Base-by-base conservation (phyloP, 1,140 invertebrate genomes). In the Heliconius melpomene region DNA sequence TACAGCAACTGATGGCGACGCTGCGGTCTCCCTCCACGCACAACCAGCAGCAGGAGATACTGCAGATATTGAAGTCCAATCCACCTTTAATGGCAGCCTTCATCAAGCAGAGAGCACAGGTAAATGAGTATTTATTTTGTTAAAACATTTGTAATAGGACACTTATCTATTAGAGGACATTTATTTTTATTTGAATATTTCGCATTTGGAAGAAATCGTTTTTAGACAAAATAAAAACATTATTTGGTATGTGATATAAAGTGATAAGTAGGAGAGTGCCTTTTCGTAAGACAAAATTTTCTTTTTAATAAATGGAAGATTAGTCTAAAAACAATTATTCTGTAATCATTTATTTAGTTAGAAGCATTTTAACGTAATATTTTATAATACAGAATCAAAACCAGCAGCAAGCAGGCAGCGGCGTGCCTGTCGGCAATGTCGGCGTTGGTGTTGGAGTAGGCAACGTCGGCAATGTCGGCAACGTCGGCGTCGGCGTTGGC, bases 51-150 rank as follows among this genome's bases (percentile, higher is more conserved):
- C 97, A 98, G 88, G 98, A 99, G 94, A 98, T 99, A 74, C 95
- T 99, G 38, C 96, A 97, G 85, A 98, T 99, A 86, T 96, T 99
- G 71, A 99, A 99, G 93, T 97, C 97, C 72, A 98, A 99, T 95
- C 98, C 98, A 71, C 98, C 98, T 80, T 95, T 99, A 16, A 99
- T 99, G 98, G 98, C 98, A 77, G 98, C 98, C 73, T 99, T 99
- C 89, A 98, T 99, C 76, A 98, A 98, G 93, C 98, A 99, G 94
- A 95, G 98, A 77, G 85, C 85, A 90, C 97, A 98, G 95, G 96
- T 96, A 72, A 36, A 36, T 36, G 1, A 36, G 6, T 0, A 36
- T 7, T 36, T 36, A 46, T 46, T 46, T 46, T 16, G 40, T 46
- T 46, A 40, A 40, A 40, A 40, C 9, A 40, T 13, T 40, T 40